Evolutionary conservation across 1,140 invertebrate species (phyloP), one percentile per base, ranked within the genome.

Genomic region (Gonatopus flavifemur): DNA sequence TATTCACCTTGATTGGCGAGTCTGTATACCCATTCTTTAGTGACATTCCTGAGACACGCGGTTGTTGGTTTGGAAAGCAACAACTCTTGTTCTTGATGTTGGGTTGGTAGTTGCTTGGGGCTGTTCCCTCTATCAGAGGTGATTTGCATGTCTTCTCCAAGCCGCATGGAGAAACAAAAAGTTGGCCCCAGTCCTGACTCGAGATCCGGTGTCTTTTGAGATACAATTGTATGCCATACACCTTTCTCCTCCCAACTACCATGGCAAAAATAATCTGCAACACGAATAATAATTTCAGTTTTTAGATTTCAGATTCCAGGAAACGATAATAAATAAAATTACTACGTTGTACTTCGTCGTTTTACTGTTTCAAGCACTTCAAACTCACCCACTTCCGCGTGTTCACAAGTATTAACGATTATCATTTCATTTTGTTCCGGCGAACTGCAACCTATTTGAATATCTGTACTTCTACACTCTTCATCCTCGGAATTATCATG

Each of bases 211-310:
- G 61, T 77, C 39, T 79, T 75, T 24, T 78, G 74, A 2, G 82
- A 82, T 8, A 81, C 80, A 53, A 85, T 81, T 24, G 84, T 78
- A 59, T 80, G 84, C 62, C 80, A 82, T 5, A 74, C 81, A 8
- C 76, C 80, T 44, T 80, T 79, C 40, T 84, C 83, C 49, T 81
- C 70, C 84, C 84, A 86, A 49, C 76, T 81, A 4, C 83, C 84
- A 49, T 84, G 83, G 52, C 84, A 85, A 3, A 77, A 76, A 56
- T 83, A 85, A 5, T 72, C 82, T 81, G 62, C n/a, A 28, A 25
- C n/a, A 28, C 25, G 25, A 28, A 28, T 12, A 28, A 6, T n/a
- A n/a, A n/a, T n/a, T n/a, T n/a, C n/a, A n/a, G n/a, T n/a, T n/a
- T n/a, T n/a, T n/a, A n/a, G n/a, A n/a, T n/a, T n/a, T n/a, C n/a